Percentiles rank a stretch among this genome's conserved stretches.
phyloP scores from a whole-genome alignment of 2,888 invertebrate species.

The Disparrhopalites patrizii region DNA sequence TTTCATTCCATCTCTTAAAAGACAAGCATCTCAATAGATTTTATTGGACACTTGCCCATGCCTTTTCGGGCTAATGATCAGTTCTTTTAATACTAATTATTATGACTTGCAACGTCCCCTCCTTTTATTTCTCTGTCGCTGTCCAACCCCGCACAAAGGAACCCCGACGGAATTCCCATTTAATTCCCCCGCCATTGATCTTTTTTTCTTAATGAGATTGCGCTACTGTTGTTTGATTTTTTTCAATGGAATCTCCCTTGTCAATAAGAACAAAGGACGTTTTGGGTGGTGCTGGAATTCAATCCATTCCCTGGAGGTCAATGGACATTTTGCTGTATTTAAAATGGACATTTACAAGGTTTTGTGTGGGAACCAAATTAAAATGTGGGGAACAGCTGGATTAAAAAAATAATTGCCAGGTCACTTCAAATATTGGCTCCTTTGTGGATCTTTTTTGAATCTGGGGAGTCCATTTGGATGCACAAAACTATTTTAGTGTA shows the following conservation, averaged over 20 bases:
- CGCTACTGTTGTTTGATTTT: neutral
- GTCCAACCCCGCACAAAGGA: no score
- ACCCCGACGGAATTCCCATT: no score
- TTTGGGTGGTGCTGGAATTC: neutral
- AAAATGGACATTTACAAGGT: neutral
- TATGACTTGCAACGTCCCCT: no score
- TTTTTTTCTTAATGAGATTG: neutral
- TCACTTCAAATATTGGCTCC: neutral
- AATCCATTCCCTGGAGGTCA: neutral
- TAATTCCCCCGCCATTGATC: neutral
- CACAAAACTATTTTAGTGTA: neutral
- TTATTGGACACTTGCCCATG: no score
- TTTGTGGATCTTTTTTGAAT: neutral
- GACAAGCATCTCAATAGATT: no score
- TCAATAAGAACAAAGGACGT: neutral
- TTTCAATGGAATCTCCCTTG: neutral
- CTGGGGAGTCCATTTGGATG: neutral
- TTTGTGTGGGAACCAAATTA: neutral
- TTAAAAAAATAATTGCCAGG: neutral
- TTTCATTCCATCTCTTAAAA: no score
- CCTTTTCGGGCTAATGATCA: no score
- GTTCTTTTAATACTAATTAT: no score
- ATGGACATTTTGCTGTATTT: neutral
- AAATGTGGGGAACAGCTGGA: neutral
- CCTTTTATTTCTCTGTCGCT: no score